Base-by-base conservation (phyloP, 2,888 invertebrate genomes). In the Watsonalla binaria region DNA sequence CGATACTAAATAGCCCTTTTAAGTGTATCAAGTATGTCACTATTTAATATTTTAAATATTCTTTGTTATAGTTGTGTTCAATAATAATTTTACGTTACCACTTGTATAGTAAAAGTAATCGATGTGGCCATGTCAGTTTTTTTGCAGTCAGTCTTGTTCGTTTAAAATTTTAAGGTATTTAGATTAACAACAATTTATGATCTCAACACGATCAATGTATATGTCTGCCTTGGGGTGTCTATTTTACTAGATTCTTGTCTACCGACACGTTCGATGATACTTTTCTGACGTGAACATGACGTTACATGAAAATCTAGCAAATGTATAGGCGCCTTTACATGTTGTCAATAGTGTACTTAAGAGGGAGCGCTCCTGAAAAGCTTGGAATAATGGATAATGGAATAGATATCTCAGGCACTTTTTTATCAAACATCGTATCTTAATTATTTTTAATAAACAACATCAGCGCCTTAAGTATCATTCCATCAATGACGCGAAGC, bases 201-300 rank as follows among this genome's bases (percentile, higher is more conserved):
- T 90, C 90, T 90, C 90, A 90, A 87, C 79, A 84, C 82, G 90
- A 88, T 90, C 90, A 90, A 81, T 88, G 88, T 90, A 87, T 89
- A 87, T 84, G 77, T 85, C 87, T 82, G 80, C 80, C 80, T 68
- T 72, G 8, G 4, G 42, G 11, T 42, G 42, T 9, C 42, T 42
- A 42, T 11, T 42, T 42, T 42, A 5, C 11, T 11, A 5, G 42
- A 11, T 8, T 42, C 11, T 42, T 42, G 42, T 42, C 42, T 2
- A 37, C 8, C 37, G 5, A 37, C n/a, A n/a, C n/a, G n/a, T n/a
- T n/a, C n/a, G n/a, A n/a, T n/a, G n/a, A n/a, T 5, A 37, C 24
- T 24, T 24, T 24, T 24, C 24, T 24, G 0, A 5, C 2, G 37
- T 37, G 35, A 35, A 35, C 35, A 6, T 39, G 11, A 9, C 11